Evolutionary conservation across 2,113 vertebrate species (phyloP).

Genomic region (Anser brachyrhynchus): DNA sequence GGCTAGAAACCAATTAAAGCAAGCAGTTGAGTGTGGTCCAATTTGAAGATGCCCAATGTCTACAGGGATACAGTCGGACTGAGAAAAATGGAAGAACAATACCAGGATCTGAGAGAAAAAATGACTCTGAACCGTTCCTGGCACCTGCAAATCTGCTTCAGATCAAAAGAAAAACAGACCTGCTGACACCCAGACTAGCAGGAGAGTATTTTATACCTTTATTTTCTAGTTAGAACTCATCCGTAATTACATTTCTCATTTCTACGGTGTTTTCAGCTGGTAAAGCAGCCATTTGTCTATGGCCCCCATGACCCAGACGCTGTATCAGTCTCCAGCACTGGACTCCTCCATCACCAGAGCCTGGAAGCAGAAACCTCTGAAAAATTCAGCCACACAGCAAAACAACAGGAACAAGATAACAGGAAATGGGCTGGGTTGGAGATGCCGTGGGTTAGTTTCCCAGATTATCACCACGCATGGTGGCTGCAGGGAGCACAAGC

Average conservation of each 20-base stretch:
- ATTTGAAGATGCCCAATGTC: not conserved
- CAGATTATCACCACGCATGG: not conserved
- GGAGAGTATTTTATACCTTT: not conserved
- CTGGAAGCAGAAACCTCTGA: not conserved
- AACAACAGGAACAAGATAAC: not conserved
- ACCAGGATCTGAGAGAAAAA: not conserved
- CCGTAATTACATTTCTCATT: not conserved
- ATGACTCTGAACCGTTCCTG: not conserved
- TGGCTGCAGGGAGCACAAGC: not conserved
- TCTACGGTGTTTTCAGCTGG: not conserved
- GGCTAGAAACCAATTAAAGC: not conserved
- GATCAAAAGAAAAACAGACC: not conserved
- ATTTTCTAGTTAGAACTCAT: not conserved
- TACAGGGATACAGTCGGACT: not conserved
- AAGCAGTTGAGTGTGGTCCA: not conserved
- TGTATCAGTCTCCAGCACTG: not conserved
- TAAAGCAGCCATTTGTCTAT: not conserved
- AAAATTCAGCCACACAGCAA: not conserved
- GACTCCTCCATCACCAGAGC: rapidly evolving
- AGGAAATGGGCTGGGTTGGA: not conserved
- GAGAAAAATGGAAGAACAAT: not conserved
- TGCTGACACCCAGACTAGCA: not conserved
- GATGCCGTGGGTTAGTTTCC: not conserved
- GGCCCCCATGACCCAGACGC: not conserved
- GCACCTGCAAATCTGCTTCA: not conserved